Conservation (phyloP, 2,797 vertebrate genomes). For the Malacoctenus gilli region DNA sequence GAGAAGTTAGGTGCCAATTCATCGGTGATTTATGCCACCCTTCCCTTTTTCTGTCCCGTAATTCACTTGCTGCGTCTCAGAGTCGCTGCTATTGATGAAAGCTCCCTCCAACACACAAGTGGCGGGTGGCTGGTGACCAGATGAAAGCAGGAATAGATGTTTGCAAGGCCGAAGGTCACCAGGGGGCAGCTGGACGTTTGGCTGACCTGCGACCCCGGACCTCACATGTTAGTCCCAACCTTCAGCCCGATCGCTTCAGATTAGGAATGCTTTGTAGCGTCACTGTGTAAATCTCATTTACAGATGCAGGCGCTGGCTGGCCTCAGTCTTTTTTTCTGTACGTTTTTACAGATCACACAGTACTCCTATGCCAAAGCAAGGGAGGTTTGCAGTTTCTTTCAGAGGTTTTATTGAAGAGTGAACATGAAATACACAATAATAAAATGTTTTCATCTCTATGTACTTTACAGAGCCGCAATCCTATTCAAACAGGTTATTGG, state of each 20-base stretch:
- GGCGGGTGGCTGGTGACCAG: constrained; percentile 47
- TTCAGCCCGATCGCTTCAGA: constrained; percentile 66
- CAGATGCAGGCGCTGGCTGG: constrained; percentile 12
- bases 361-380: background rate
- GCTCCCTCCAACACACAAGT: constrained; percentile 42
- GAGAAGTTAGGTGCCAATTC: constrained; percentile 57
- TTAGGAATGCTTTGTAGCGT: constrained; percentile 37
- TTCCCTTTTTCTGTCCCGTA: constrained; percentile 40
- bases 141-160: constrained; percentile 71
- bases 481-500: background rate
- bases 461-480: background rate
- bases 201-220: constrained; percentile 71
- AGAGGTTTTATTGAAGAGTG: background rate
- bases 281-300: constrained; percentile 44
- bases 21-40: constrained; percentile 62
- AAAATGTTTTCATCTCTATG: constrained; percentile 4
- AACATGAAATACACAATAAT: background rate
- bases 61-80: constrained; percentile 47
- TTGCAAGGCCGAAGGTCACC: constrained; percentile 62
- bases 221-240: constrained; percentile 62
- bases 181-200: constrained; percentile 76
- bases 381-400: background rate
- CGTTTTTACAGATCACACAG: too few relatives aligned
- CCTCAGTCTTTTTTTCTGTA: too few relatives aligned
- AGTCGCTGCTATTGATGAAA: constrained; percentile 52